Conservation (phyloP, 2,888 invertebrate genomes). For the Tipula vernalis region DNA sequence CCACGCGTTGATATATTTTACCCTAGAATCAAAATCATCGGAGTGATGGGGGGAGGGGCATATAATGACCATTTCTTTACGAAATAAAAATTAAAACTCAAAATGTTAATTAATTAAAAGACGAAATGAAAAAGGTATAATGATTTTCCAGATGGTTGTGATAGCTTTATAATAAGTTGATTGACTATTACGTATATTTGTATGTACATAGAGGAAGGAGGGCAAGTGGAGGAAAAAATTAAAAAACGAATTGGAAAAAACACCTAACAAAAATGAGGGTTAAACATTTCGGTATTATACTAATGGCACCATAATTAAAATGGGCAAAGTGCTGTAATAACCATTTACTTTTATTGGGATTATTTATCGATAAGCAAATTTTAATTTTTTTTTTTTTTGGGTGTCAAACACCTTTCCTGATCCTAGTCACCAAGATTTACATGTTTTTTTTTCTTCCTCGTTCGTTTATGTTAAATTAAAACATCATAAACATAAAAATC, state of each 20-base stretch:
- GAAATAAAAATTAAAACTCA: background rate
- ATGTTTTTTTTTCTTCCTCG: background rate
- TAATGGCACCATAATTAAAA: background rate
- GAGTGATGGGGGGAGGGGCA: background rate
- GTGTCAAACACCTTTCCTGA: background rate
- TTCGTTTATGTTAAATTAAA: background rate
- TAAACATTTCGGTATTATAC: background rate
- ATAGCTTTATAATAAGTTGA: slow-evolving; percentile 4
- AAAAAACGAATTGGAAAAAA: background rate
- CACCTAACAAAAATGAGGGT: background rate
- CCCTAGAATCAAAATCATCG: background rate
- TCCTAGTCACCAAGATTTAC: background rate
- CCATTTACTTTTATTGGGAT: background rate
- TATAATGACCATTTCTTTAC: background rate
- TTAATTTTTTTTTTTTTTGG: background rate
- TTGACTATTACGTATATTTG: background rate
- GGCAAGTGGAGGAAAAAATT: background rate
- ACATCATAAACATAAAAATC: slow-evolving; percentile 1
- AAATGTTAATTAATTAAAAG: background rate
- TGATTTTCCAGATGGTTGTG: background rate
- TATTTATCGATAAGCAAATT: background rate
- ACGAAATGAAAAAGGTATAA: background rate
- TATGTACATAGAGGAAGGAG: background rate
- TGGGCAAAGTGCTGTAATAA: background rate
- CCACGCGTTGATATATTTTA: background rate